phyloP scores from a whole-genome alignment of 1,140 invertebrate species.

The Drosophila lowei region DNA sequence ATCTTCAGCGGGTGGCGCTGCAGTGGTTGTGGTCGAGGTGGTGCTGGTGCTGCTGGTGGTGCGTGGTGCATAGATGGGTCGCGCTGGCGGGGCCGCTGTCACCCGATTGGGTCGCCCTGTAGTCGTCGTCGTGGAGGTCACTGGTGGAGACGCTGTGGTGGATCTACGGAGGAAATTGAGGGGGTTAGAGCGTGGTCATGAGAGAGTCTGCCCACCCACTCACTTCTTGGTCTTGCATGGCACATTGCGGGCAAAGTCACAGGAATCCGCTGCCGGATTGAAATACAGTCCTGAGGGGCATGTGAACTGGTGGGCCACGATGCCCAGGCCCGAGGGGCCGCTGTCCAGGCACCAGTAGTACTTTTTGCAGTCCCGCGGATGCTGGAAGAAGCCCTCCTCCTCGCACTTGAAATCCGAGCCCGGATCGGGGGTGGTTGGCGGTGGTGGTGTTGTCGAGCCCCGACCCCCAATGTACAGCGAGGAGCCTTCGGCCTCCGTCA shows the following conservation, averaged over 20 bases:
- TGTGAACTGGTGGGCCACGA: slow-evolving; percentile 96
- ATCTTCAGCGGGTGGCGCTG: slow-evolving; percentile 83
- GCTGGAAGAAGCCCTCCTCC: slow-evolving; percentile 97
- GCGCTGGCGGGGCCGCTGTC: slow-evolving; percentile 60
- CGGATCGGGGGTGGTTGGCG: slow-evolving; percentile 94
- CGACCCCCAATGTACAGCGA: slow-evolving; percentile 83
- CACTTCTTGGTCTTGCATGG: slow-evolving; percentile 87
- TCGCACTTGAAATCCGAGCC: slow-evolving; percentile 95
- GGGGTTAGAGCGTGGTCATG: neutral
- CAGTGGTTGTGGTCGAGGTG: slow-evolving; percentile 45
- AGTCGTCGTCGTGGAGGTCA: slow-evolving; percentile 83
- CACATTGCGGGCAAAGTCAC: slow-evolving; percentile 95
- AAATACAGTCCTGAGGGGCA: slow-evolving; percentile 96
- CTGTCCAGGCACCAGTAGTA: slow-evolving; percentile 97
- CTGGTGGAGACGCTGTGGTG: slow-evolving; percentile 83
- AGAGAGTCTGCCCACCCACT: slow-evolving; percentile 69
- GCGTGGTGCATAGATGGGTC: slow-evolving; percentile 52
- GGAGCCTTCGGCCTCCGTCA: slow-evolving; percentile 77
- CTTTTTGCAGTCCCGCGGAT: slow-evolving; percentile 96
- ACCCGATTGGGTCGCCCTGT: slow-evolving; percentile 63
- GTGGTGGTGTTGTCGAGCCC: slow-evolving; percentile 91
- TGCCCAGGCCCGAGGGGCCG: slow-evolving; percentile 93
- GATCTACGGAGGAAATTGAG: slow-evolving; percentile 72
- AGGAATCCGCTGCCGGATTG: slow-evolving; percentile 95
- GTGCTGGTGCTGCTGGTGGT: slow-evolving; percentile 84